phyloP scores from a whole-genome alignment of 1,140 invertebrate genomes.

The Brachionus calyciflorus region DNA sequence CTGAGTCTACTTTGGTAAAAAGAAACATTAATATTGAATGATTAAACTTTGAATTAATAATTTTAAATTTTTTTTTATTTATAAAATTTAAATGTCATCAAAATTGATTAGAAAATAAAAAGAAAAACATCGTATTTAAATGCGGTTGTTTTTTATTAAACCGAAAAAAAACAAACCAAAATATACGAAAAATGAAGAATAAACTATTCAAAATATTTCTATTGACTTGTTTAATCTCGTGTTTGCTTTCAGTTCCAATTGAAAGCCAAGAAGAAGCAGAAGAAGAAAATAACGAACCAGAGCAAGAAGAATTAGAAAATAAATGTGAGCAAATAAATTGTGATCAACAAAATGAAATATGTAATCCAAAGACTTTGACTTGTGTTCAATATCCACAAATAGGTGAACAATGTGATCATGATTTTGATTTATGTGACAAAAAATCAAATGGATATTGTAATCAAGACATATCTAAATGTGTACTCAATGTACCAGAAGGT shows the following conservation, averaged over 20 bases:
- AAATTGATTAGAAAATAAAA: no score
- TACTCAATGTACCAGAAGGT: slow-evolving; percentile 2
- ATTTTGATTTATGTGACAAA: not conserved
- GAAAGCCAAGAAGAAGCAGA: not conserved
- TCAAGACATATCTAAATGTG: not conserved
- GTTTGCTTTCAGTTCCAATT: not conserved
- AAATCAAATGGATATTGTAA: not conserved
- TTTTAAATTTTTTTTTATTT: no score
- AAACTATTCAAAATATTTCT: not conserved
- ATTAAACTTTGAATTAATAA: no score
- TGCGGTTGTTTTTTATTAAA: not conserved
- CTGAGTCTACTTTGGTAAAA: no score
- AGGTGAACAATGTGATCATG: not conserved
- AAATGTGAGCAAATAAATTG: not conserved
- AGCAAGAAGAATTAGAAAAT: no score
- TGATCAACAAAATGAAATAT: not conserved
- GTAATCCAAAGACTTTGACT: not conserved
- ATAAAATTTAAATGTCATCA: no score
- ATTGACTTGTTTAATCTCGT: not conserved
- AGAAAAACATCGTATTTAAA: not conserved
- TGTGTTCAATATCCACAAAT: not conserved
- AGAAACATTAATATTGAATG: no score
- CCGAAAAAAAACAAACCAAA: not conserved
- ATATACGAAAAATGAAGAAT: not conserved
- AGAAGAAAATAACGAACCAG: no score